A percentile compares a stretch with the other conserved stretches of the same genome.
phyloP scores from a whole-genome alignment of 2,888 invertebrate species.

The Caenorhabditis afra region DNA sequence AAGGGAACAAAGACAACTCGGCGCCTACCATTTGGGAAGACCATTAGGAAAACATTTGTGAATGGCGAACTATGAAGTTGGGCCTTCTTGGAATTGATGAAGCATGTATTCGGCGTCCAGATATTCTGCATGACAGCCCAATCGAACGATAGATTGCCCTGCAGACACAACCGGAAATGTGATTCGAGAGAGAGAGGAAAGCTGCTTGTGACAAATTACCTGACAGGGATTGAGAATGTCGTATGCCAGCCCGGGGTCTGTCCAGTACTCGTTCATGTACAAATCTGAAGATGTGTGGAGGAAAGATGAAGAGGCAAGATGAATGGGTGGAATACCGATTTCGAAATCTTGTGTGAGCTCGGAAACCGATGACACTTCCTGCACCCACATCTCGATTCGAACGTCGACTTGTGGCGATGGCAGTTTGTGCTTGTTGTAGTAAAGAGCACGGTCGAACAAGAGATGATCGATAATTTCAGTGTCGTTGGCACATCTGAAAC shows the following conservation, averaged over 20 bases:
- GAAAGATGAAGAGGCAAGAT: background rate
- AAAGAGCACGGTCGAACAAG: slow-evolving; percentile 72
- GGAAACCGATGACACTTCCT: slow-evolving; percentile 80
- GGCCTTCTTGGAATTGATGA: slow-evolving; percentile 80
- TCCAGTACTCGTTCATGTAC: slow-evolving; percentile 81
- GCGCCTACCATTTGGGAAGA: slow-evolving; percentile 79
- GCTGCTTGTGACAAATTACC: slow-evolving; percentile 40
- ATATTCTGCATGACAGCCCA: slow-evolving; percentile 77
- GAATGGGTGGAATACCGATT: slow-evolving; percentile 65
- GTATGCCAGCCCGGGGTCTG: slow-evolving; percentile 78
- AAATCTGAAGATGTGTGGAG: slow-evolving; percentile 75
- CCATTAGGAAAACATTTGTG: slow-evolving; percentile 80
- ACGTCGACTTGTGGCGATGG: slow-evolving; percentile 77
- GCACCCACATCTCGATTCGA: slow-evolving; percentile 79
- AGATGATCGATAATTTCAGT: slow-evolving; percentile 80
- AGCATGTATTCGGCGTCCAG: slow-evolving; percentile 80
- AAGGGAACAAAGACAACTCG: background rate
- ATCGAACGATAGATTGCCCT: slow-evolving; percentile 79
- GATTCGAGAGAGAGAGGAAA: background rate
- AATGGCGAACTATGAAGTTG: slow-evolving; percentile 80
- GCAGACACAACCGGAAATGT: slow-evolving; percentile 26
- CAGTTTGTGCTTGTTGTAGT: slow-evolving; percentile 78
- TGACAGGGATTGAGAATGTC: slow-evolving; percentile 79
- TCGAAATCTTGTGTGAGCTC: slow-evolving; percentile 80
- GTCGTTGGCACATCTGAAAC: slow-evolving; percentile 77